Base-by-base conservation (phyloP, 2,113 vertebrate species). In the Catharus bicknelli region DNA sequence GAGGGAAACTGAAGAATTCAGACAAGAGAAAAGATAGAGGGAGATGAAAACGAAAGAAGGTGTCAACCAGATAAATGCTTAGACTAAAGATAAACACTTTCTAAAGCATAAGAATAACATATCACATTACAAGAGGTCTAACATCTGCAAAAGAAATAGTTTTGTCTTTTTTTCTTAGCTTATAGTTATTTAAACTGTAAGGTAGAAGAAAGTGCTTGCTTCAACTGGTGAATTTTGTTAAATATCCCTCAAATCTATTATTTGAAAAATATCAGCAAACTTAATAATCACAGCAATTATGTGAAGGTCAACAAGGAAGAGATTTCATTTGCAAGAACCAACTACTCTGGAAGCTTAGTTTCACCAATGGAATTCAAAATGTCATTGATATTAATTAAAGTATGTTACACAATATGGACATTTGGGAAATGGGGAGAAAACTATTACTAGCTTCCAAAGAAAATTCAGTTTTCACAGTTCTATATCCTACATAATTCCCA, bases 31-130 rank as follows among this genome's bases (percentile, higher is more conserved):
- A 61, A 94, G 54, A 76, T 51, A 72, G 69, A 43, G 32, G 20
- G 45, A 50, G 18, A 68, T 59, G 50, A 68, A 81, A 93, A 73
- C 87, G 69, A 86, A 88, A 75, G 53, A 89, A 80, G 30, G 38
- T 83, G 78, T 26, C 19, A 0, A 91, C 59, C 78, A 94, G 70
- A 76, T 90, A 90, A 85, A 79, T 80, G 47, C 51, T 80, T 61
- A 83, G 58, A 73, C 81, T 51, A 51, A 92, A 95, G 84, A 93
- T 38, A 89, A 95, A 88, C 83, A 86, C 20, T 84, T 91, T 34
- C 30, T 80, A 76, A 87, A 90, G 42, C 25, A 70, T 59, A 58
- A 67, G 16, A 89, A 63, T 75, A 90, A 83, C 62, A 85, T 85
- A 72, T 85, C 74, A 62, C 10, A 4, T 69, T 50, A 38, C n/a